These are phyloP conservation scores for Drosophila fuyamai DNA, from an alignment of 1,140 invertebrate species.

Conservation along the genomic window DNA sequence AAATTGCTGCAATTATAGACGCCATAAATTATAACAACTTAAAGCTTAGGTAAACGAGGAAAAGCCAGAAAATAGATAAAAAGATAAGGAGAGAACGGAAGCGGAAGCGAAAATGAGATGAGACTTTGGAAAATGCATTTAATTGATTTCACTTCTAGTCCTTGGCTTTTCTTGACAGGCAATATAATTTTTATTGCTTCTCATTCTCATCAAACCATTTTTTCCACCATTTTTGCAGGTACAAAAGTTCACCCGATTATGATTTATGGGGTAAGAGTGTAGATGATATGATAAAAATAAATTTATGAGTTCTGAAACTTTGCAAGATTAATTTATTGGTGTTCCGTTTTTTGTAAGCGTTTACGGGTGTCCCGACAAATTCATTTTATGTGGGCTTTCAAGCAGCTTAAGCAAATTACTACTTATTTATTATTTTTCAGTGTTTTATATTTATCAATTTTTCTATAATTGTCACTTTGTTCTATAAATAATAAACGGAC, in stretches of 20 bases:
- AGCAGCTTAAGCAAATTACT: neutral
- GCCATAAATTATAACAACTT: conserved; percentile 76
- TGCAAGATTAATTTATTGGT: neutral
- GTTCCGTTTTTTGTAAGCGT: neutral
- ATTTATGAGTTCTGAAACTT: neutral
- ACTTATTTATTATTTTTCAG: neutral
- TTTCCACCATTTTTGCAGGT: conserved; percentile 4
- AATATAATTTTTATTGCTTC: conserved; percentile 49
- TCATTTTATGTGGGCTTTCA: neutral
- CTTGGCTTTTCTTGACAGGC: conserved; percentile 28
- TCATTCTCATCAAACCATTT: neutral
- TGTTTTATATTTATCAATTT: too few species aligned
- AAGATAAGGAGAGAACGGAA: conserved; percentile 5
- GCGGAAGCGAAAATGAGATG: conserved; percentile 18
- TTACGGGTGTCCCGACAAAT: neutral
- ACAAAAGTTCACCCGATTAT: conserved; percentile 4
- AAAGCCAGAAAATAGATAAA: conserved; percentile 9
- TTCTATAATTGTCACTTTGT: too few species aligned
- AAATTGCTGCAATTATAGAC: conserved; percentile 82
- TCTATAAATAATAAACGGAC: too few species aligned
- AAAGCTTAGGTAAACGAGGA: conserved; percentile 41
- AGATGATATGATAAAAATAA: conserved; percentile 2
- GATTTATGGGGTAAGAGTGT: conserved; percentile 22
- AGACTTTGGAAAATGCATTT: conserved; percentile 60
- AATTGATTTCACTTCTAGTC: conserved; percentile 67